Evolutionary conservation across 1,140 invertebrate species (phyloP).

Genomic region (Pogonomyrmex barbatus): DNA sequence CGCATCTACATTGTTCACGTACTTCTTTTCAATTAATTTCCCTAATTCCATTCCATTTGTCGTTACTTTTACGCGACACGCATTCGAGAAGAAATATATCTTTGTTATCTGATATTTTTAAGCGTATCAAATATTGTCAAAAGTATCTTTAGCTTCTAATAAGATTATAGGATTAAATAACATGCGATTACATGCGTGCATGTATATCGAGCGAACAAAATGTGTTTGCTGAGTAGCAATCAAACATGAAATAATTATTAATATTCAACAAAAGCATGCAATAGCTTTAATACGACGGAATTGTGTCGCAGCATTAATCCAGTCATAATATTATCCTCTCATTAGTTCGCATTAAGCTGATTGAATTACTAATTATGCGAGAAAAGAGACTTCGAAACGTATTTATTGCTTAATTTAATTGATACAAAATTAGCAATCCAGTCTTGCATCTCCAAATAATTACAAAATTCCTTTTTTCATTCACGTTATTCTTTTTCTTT

Average conservation of each 20-base stretch:
- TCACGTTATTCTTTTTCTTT: no score
- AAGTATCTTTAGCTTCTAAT: neutral
- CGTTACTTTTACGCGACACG: neutral
- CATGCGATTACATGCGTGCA: neutral
- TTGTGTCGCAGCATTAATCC: constrained; percentile 20
- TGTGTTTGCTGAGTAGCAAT: constrained; percentile 16
- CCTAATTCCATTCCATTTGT: neutral
- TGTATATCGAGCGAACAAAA: neutral
- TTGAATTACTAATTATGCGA: constrained; percentile 47
- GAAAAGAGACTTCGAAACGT: constrained; percentile 18
- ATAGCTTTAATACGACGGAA: neutral
- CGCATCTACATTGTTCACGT: constrained; percentile 25
- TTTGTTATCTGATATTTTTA: neutral
- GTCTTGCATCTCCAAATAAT: neutral
- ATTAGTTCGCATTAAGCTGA: constrained; percentile 45
- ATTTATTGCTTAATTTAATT: constrained; percentile 29
- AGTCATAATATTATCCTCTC: constrained; percentile 50
- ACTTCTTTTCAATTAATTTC: constrained; percentile 37
- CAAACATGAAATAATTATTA: constrained; percentile 23
- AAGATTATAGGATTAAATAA: neutral
- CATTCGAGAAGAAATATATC: neutral
- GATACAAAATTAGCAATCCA: neutral
- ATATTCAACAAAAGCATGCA: constrained; percentile 7
- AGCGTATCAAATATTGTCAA: neutral
- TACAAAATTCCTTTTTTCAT: neutral